Conservation (phyloP, 53 echinoderm and acorn worm genomes). For the Hippasteria phrygiana region DNA sequence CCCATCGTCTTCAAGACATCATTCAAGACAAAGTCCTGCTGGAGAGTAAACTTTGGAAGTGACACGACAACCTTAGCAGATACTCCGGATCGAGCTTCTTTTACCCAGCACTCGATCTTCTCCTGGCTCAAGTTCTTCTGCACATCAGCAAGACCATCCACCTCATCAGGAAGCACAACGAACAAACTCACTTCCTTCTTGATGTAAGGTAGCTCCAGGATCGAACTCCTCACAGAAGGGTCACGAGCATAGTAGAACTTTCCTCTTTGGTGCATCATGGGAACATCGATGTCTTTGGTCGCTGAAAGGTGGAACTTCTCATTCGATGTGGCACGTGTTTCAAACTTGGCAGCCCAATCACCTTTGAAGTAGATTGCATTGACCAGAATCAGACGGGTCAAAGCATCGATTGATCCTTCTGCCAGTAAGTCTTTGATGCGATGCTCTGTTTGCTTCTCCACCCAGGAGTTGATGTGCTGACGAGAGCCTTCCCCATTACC, state of each 20-base stretch:
- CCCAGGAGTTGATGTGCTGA: constrained; percentile 84
- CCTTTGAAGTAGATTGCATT: constrained; percentile 96
- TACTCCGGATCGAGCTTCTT: background rate
- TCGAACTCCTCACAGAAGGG: background rate
- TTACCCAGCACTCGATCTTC: constrained; percentile 18
- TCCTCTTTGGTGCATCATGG: constrained; percentile 77
- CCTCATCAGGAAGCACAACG: constrained; percentile 62
- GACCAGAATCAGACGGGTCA: constrained; percentile 80
- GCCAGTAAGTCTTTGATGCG: constrained; percentile 80
- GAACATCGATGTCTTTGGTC: constrained; percentile 54
- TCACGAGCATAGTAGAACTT: constrained; percentile 55
- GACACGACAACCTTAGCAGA: background rate
- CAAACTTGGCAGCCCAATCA: constrained; percentile 78
- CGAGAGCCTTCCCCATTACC: constrained; percentile 44
- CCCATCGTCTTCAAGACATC: constrained; percentile 66
- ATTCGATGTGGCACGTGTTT: constrained; percentile 27
- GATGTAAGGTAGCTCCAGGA: constrained; percentile 56
- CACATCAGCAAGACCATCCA: constrained; percentile 61
- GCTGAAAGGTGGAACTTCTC: constrained; percentile 66
- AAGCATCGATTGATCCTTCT: constrained; percentile 60
- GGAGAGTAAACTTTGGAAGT: constrained; percentile 44
- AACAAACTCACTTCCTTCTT: constrained; percentile 73
- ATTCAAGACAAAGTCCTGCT: constrained; percentile 57
- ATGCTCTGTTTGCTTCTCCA: constrained; percentile 77
- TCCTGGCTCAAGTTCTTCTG: constrained; percentile 38